These are phyloP conservation scores for Eptatretus burgeri DNA, from an alignment of 2,113 vertebrate genomes.

Conservation along the genomic window DNA sequence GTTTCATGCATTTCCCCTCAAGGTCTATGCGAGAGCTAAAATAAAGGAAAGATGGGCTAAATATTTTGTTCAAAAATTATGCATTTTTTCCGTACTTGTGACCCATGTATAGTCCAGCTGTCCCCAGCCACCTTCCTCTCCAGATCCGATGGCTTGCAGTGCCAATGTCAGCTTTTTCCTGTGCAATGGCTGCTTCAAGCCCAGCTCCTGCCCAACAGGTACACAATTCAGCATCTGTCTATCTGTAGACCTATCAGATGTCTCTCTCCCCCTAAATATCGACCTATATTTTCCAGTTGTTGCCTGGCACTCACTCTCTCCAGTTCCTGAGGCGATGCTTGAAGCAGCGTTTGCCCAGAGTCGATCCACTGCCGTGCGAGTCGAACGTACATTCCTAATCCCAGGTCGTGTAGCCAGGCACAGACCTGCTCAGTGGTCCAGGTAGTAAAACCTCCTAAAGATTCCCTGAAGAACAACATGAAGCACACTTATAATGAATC, in stretches of 20 bases:
- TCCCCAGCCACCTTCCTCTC: background rate
- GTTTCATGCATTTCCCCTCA: no score
- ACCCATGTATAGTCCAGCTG: background rate
- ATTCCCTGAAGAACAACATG: no score
- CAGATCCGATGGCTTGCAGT: slow-evolving; percentile 5
- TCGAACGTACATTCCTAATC: background rate
- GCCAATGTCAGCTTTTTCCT: slow-evolving; percentile 4
- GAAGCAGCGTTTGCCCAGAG: slow-evolving; percentile 5
- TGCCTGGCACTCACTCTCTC: background rate
- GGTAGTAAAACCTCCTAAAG: background rate
- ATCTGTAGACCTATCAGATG: background rate
- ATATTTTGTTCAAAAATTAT: no score
- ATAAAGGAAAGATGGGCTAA: no score
- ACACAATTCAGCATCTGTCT: background rate
- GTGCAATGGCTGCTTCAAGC: slow-evolving; percentile 3
- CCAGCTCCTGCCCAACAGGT: background rate
- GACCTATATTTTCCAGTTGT: background rate
- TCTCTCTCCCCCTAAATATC: background rate
- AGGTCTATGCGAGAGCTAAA: no score
- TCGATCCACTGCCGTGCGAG: slow-evolving; percentile 4
- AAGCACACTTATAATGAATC: no score
- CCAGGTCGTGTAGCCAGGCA: background rate
- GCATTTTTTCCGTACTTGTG: no score
- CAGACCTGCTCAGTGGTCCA: background rate
- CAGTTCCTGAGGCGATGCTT: background rate